A percentile compares a stretch with the other conserved stretches of the same genome.
These are phyloP conservation scores for Cyclophora albipunctata DNA, from an alignment of 2,888 invertebrate genomes.

Conservation along the genomic window DNA sequence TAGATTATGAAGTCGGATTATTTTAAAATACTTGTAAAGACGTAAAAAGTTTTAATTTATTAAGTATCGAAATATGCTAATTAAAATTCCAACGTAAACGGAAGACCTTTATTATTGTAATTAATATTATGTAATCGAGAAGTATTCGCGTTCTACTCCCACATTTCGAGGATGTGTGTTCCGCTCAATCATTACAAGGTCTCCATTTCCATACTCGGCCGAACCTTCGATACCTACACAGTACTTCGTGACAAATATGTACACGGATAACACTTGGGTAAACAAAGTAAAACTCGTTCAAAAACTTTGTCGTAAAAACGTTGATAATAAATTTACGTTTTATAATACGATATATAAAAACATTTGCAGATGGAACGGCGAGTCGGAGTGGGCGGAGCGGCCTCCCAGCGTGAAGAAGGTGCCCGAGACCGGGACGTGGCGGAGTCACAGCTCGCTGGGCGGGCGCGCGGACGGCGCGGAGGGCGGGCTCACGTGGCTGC, in stretches of 20 bases:
- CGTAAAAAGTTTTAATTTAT: no score
- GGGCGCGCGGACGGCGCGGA: conserved; percentile 60
- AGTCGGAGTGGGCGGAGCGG: conserved; percentile 58
- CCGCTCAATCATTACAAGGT: conserved; percentile 26
- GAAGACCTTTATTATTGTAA: conserved; percentile 37
- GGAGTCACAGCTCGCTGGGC: conserved; percentile 56
- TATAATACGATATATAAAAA: no score
- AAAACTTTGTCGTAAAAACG: background rate
- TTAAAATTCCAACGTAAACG: conserved; percentile 28
- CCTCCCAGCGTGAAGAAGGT: conserved; percentile 46
- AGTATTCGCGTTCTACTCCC: conserved; percentile 29
- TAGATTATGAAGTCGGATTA: no score
- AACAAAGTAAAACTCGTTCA: conserved; percentile 18
- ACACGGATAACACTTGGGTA: conserved; percentile 28
- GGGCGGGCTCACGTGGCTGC: conserved; percentile 82
- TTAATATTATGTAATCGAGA: conserved; percentile 27
- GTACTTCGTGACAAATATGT: conserved; percentile 23
- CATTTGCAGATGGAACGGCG: conserved; percentile 59
- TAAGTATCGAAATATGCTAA: background rate
- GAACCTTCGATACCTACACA: conserved; percentile 45
- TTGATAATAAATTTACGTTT: no score
- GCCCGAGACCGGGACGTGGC: conserved; percentile 59
- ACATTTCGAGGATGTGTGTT: conserved; percentile 30
- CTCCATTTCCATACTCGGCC: conserved; percentile 33
- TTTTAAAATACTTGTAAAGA: no score